Percentiles rank a stretch among this genome's conserved stretches.
Conservation (phyloP, 2,888 invertebrate species). For the Aricia artaxerxes region DNA sequence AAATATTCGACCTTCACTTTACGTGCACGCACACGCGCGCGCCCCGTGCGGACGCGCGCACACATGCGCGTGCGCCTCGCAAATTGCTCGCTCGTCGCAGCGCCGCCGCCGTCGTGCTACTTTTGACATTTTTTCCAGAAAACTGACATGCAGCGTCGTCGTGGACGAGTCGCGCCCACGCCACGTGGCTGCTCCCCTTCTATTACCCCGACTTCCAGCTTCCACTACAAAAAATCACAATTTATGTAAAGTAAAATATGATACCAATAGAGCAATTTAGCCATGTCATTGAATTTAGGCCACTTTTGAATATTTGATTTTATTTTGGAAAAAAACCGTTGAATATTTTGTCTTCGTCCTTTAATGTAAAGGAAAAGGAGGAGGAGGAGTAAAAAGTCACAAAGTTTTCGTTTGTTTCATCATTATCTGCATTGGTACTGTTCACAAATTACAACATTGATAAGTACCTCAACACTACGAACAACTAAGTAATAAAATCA, state of each 20-base stretch:
- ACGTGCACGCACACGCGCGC: constrained; percentile 68
- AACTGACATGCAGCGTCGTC: constrained; percentile 72
- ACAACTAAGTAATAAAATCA: not conserved
- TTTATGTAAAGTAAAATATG: not conserved
- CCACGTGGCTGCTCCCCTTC: constrained; percentile 59
- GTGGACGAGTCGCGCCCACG: constrained; percentile 59
- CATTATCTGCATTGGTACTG: not conserved
- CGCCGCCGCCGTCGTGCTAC: constrained; percentile 66
- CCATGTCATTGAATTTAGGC: not conserved
- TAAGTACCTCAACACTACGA: not conserved
- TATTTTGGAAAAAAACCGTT: not conserved
- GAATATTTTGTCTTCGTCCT: not conserved
- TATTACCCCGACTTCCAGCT: not conserved
- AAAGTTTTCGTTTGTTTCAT: not conserved
- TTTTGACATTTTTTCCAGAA: constrained; percentile 80
- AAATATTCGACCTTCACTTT: constrained; percentile 81
- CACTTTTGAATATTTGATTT: not conserved
- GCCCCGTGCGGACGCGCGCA: constrained; percentile 59
- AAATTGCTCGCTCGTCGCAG: constrained; percentile 48
- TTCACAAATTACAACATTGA: not conserved
- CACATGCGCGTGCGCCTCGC: constrained; percentile 55
- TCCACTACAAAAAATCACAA: not conserved
- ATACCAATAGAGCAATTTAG: not conserved
- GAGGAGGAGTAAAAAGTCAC: not conserved
- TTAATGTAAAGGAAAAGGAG: too few species aligned